Conservation (phyloP, 2,888 invertebrate genomes). For the Himalopsyche kuldschensis region DNA sequence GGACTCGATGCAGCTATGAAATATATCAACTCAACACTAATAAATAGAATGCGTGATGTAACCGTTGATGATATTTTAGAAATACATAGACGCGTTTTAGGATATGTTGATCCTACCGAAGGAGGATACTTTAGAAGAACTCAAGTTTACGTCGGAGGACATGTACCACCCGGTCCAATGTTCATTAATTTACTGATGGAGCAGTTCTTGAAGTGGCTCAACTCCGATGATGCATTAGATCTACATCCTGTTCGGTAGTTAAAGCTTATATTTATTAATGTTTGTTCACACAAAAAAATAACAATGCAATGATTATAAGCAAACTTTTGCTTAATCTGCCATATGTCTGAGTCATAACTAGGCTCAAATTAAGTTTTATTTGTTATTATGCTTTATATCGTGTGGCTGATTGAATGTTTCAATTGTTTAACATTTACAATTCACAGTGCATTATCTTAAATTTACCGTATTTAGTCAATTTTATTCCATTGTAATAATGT, state of each 20-base stretch:
- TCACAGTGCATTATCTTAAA: too few species aligned
- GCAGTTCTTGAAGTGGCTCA: slow-evolving; percentile 90
- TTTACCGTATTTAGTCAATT: too few species aligned
- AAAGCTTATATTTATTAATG: background rate
- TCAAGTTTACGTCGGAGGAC: slow-evolving; percentile 95
- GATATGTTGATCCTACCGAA: slow-evolving; percentile 91
- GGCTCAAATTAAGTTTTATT: too few species aligned
- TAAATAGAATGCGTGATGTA: slow-evolving; percentile 77
- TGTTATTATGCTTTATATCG: too few species aligned
- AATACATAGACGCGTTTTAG: slow-evolving; percentile 89
- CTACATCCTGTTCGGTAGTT: slow-evolving; percentile 82
- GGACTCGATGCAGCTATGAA: slow-evolving; percentile 94
- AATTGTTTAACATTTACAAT: too few species aligned
- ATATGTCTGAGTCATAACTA: too few species aligned
- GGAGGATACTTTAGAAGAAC: slow-evolving; percentile 86
- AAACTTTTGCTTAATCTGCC: too few species aligned
- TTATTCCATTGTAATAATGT: too few species aligned
- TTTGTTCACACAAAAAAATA: background rate
- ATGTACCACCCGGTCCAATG: slow-evolving; percentile 86
- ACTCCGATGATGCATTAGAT: slow-evolving; percentile 81
- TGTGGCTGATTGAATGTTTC: too few species aligned
- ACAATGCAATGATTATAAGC: too few species aligned
- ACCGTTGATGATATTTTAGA: slow-evolving; percentile 85
- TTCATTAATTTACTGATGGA: slow-evolving; percentile 81
- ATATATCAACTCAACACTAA: slow-evolving; percentile 81